Conservation (phyloP, 2,888 invertebrate species). For the Volucella zonaria region DNA sequence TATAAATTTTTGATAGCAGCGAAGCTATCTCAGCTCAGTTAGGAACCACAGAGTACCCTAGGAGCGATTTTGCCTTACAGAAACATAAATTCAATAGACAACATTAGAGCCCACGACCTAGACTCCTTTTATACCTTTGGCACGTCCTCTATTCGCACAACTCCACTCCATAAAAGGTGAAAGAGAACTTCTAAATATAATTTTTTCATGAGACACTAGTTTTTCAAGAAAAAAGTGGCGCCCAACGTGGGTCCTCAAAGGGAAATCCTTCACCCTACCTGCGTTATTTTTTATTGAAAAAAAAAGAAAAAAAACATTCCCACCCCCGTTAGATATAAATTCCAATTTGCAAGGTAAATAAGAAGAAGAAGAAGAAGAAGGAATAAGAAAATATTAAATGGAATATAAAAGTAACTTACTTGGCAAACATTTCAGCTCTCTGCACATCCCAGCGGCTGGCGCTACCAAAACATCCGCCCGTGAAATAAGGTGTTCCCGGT, state of each 20-base stretch:
- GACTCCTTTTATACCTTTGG: too few relatives aligned
- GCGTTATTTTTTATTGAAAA: not conserved
- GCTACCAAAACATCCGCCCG: conserved; percentile 77
- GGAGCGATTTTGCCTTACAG: too few relatives aligned
- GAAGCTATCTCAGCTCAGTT: too few relatives aligned
- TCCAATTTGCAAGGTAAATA: conserved; percentile 11
- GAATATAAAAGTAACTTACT: conserved; percentile 70
- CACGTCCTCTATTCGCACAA: too few relatives aligned
- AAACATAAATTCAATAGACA: too few relatives aligned
- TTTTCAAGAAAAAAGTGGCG: not conserved
- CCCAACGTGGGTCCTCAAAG: not conserved
- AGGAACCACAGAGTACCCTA: too few relatives aligned
- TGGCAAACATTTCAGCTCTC: conserved; percentile 76
- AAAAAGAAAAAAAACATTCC: too few relatives aligned
- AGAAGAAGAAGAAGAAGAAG: not conserved
- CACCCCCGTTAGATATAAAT: not conserved
- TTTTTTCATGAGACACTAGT: too few relatives aligned
- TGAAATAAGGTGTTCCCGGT: conserved; percentile 75
- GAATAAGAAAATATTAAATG: not conserved
- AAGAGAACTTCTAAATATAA: too few relatives aligned
- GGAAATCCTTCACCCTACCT: not conserved
- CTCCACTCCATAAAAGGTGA: too few relatives aligned
- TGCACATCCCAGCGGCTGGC: conserved; percentile 72
- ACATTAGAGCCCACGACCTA: too few relatives aligned
- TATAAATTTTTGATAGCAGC: too few relatives aligned